Conservation (phyloP, 2,113 vertebrate genomes). For the Tricholaema leucomelas region DNA sequence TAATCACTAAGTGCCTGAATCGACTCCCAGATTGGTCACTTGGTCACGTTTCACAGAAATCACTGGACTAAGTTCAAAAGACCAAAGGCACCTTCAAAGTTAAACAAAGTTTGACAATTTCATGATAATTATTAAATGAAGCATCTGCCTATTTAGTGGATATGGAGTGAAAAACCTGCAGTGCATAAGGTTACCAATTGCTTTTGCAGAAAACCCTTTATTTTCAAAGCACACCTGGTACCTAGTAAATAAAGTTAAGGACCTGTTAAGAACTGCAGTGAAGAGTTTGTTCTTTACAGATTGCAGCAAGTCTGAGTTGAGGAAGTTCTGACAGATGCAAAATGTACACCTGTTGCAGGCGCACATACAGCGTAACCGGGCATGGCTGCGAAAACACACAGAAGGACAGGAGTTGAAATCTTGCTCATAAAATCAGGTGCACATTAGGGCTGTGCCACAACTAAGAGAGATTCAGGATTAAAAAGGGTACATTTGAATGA, state of each 20-base stretch:
- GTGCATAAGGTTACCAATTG: slow-evolving; percentile 54
- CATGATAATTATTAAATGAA: not conserved
- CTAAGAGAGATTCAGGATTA: slow-evolving; percentile 74
- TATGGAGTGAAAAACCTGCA: slow-evolving; percentile 73
- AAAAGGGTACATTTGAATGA: slow-evolving; percentile 73
- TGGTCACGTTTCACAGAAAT: not conserved
- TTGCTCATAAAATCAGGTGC: slow-evolving; percentile 70
- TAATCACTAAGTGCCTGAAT: not conserved
- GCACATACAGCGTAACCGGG: slow-evolving; percentile 96
- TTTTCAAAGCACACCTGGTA: slow-evolving; percentile 81
- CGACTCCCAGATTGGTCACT: not conserved
- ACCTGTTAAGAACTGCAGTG: slow-evolving; percentile 97
- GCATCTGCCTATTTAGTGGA: slow-evolving; percentile 61
- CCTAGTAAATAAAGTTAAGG: slow-evolving; percentile 84
- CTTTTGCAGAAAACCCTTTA: slow-evolving; percentile 69
- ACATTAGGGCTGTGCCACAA: slow-evolving; percentile 75
- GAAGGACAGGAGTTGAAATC: slow-evolving; percentile 83
- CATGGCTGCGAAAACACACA: slow-evolving; percentile 94
- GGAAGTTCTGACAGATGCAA: slow-evolving; percentile 99
- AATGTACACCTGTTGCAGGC: slow-evolving; percentile 98
- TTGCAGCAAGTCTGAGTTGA: slow-evolving; percentile 97
- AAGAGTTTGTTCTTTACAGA: slow-evolving; percentile 96
- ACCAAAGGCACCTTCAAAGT: not conserved
- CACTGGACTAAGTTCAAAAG: not conserved
- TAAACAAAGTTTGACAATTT: not conserved